phyloP scores from a whole-genome alignment of 2,797 vertebrate species.

The Bryconaethiops microstoma region DNA sequence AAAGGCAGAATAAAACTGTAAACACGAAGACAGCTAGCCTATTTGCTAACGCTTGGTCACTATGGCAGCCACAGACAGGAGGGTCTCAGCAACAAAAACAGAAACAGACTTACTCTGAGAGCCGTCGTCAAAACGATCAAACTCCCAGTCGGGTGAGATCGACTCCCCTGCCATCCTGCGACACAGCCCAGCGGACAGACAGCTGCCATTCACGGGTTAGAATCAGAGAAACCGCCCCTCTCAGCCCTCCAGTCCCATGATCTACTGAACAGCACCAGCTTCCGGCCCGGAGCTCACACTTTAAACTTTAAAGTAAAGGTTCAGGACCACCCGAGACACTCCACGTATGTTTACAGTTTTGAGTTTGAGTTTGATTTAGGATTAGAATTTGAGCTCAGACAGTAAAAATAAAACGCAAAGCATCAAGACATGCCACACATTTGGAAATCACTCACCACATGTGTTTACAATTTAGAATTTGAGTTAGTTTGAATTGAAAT shows the following conservation, averaged over 20 bases:
- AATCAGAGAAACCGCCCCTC: background rate
- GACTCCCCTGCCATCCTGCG: conserved; percentile 83
- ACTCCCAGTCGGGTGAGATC: conserved; percentile 93
- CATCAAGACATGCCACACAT: too few relatives aligned
- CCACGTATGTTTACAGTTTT: too few relatives aligned
- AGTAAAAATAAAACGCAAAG: too few relatives aligned
- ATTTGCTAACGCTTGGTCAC: background rate
- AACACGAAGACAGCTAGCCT: too few relatives aligned
- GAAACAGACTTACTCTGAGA: conserved; percentile 87
- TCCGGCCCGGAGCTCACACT: background rate
- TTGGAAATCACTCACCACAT: too few relatives aligned
- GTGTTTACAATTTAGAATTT: too few relatives aligned
- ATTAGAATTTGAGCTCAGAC: too few relatives aligned
- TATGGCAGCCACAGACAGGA: background rate
- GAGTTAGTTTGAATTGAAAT: too few relatives aligned
- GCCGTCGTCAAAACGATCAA: conserved; percentile 95
- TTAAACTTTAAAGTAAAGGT: conserved; percentile 10
- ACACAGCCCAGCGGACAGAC: conserved; percentile 13
- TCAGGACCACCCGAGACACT: background rate
- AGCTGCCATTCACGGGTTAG: background rate
- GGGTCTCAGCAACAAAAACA: background rate
- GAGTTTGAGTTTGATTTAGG: too few relatives aligned
- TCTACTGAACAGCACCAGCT: background rate
- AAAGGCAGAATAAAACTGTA: too few relatives aligned
- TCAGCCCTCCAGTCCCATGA: conserved; percentile 15